Base-by-base conservation (phyloP, 35 echinoderm and acorn worm genomes). In the Lytechinus variegatus region DNA sequence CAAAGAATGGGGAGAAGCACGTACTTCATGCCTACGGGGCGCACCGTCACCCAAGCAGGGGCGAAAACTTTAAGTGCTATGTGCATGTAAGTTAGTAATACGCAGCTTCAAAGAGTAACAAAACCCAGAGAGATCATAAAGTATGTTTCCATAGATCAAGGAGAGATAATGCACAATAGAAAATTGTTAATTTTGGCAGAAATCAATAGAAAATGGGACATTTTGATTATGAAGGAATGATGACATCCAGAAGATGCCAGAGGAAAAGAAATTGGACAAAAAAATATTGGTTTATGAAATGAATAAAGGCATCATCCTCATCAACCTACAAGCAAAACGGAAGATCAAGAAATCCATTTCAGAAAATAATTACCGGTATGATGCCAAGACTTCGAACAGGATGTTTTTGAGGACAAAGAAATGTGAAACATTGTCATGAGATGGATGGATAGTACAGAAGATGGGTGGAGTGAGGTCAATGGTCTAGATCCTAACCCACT, bases 401-500 rank as follows among this genome's bases (percentile, higher is more conserved):
- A 79, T n/a, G 66, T 27, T 79, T 79, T 24, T 6, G 19, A 6
- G 6, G 66, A 79, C 66, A 79, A 79, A 79, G 66, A 79, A 79
- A 79, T 24, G 19, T 79, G 66, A 14, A 79, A 79, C 66, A 79
- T 24, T 79, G 19, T 79, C 1, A 5, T 7, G 66, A 79, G 66
- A 79, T 79, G 66, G 66, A 79, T n/a, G n/a, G 66, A 90, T 2
- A 90, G 88, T 8, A n/a, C 9, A 44, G 27, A 8, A 90, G 27
- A 90, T 33, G 16, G 88, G 88, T 90, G 29, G 28, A 90, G 28
- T 54, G 88, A 19, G 88, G 88, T 90, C 88, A 90, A 44, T 33
- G 88, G 88, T 90, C 88, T 90, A 90, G 88, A 90, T 90, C n/a
- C 52, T 9, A 10, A 90, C 52, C 27, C 88, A 90, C 52, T 51